Evolutionary conservation across 2,113 vertebrate genomes (phyloP), one percentile per base, ranked within the genome.

Genomic region (Vanacampus margaritifer): DNA sequence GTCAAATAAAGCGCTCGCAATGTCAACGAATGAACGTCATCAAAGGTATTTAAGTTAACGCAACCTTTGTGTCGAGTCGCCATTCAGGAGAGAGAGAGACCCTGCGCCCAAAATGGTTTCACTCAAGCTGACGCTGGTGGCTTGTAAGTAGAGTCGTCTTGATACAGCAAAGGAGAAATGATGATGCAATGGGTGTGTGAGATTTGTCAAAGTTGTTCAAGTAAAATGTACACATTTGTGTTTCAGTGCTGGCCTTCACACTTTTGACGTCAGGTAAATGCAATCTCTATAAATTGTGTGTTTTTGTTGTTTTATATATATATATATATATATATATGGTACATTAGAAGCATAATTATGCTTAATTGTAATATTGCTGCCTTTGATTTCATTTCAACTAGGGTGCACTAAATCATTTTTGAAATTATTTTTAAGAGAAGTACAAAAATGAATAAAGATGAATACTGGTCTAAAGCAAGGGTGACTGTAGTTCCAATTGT

Each of bases 171-270:
- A 9, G 12, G 28, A 16, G 8, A 10, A 10, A 21, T n/a, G n/a
- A 17, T 35, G 2, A 58, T 36, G 9, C 32, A 7, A n/a, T n/a
- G 26, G 21, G 1, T 21, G 6, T 3, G 56, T 58, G 6, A 8
- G 11, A 58, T 2, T 58, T 21, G 28, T 36, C 11, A 1, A 58
- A 10, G 17, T n/a, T n/a, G n/a, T n/a, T n/a, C n/a, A n/a, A n/a
- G n/a, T n/a, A 35, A 58, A 58, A 10, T 11, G 32, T 58, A 17
- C 21, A 17, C 39, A n/a, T 60, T 60, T 39, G 58, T 60, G 35
- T 60, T 60, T n/a, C 58, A 60, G 58, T 60, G 58, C 19, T 60
- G 58, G 58, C 32, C 19, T 23, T 60, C 58, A 39, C 58, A 37
- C 35, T 60, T 11, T n/a, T 60, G 12, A 21, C 10, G 35, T 39